Evolutionary conservation across 1,140 invertebrate genomes (phyloP), one percentile per base, ranked within the genome.

Genomic region (Drosophila melanica): DNA sequence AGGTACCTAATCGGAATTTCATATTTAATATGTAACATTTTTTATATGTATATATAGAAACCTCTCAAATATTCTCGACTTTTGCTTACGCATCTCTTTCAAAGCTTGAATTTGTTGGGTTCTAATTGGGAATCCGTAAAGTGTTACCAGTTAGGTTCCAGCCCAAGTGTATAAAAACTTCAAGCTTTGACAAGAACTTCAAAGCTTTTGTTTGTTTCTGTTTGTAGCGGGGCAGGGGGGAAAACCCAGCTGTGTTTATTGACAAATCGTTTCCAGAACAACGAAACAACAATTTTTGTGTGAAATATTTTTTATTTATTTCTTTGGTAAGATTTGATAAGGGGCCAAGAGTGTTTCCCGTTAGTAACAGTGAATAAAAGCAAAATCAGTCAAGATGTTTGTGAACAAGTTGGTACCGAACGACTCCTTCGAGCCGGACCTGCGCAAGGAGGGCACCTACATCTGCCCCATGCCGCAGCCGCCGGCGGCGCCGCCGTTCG

Each of bases 371-470:
- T 12, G 7, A 18, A 37, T 39, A 20, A 23, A 41, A 54, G 16
- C 30, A 65, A 20, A 42, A 65, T 39, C n/a, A 0, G 1, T 16
- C 33, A 60, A 51, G 3, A 72, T 72, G 47, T 85, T 12, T 18
- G 7, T 9, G 20, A 35, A 63, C 48, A 27, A 57, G 16, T 33
- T 69, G 16, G 45, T 87, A 2, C 79, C 93, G 41, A 94, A 94
- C 90, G 92, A 92, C 66, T 93, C 92, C 54, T 92, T 93, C 66
- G 90, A 94, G 30, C 94, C 94, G 3, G 92, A 94, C 73, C 79
- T 95, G 65, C 87, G 90, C 14, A 91, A 92, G 53, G 94, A 95
- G 79, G 94, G 94, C 3, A 90, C 90, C 62, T 92, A 94, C 48
- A 73, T 91, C 1, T 94, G 93, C 74, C 93, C 93, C 2, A 92